A percentile compares a stretch with the other conserved stretches of the same genome.
phyloP scores from a whole-genome alignment of 2,888 invertebrate genomes.

The Slavum lentiscoides region DNA sequence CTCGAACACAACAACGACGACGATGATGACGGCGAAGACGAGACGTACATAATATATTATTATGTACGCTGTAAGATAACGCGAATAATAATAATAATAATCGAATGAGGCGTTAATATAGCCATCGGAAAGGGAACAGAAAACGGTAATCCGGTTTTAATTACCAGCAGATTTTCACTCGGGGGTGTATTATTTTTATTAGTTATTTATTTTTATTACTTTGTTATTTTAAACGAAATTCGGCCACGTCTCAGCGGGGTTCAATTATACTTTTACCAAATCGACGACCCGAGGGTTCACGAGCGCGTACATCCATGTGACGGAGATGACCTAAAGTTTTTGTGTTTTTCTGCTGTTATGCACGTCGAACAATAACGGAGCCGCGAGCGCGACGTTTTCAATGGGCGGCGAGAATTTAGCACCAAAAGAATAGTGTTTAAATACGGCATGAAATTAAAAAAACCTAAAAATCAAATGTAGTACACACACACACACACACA shows the following conservation, averaged over 20 bases:
- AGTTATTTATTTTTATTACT: no score
- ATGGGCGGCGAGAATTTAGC: constrained; percentile 27
- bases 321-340: constrained; percentile 52
- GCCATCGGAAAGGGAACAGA: constrained; percentile 30
- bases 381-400: constrained; percentile 26
- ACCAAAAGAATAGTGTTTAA: constrained; percentile 34
- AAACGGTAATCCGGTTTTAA: constrained; percentile 52
- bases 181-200: constrained; percentile 49
- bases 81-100: neutral
- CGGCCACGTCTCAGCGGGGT: constrained; percentile 48
- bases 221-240: constrained; percentile 15
- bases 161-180: constrained; percentile 42
- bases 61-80: no score
- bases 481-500: constrained; percentile 28
- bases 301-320: constrained; percentile 20
- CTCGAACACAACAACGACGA: constrained; percentile 15
- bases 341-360: constrained; percentile 43
- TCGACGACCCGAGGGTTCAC: constrained; percentile 25
- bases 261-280: constrained; percentile 32
- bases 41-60: no score
- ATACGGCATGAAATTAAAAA: constrained; percentile 45
- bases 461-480: constrained; percentile 33
- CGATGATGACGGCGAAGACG: no score
- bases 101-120: constrained; percentile 11
- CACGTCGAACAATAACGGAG: constrained; percentile 22